Evolutionary conservation across 2,113 vertebrate genomes (phyloP).

Genomic region (Trichechus manatus): DNA sequence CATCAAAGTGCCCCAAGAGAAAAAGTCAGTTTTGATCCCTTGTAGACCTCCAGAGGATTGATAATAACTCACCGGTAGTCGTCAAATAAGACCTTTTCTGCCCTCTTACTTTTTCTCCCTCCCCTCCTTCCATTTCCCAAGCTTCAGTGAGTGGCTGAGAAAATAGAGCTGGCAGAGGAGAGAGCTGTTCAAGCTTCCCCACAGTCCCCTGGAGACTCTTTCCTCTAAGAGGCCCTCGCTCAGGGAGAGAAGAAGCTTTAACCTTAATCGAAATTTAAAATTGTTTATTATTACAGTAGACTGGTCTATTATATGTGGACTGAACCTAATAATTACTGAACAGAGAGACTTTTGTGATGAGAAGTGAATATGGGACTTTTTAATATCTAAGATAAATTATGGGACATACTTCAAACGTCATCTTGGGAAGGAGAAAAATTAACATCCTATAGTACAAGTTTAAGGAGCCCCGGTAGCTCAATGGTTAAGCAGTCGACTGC

Average conservation of each 20-base stretch:
- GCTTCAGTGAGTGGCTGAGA: background rate
- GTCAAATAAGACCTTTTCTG: background rate
- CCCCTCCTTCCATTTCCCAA: background rate
- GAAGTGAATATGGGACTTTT: background rate
- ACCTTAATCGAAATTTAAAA: background rate
- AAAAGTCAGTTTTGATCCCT: background rate
- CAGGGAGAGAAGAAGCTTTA: conserved; percentile 14
- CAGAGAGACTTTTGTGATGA: background rate
- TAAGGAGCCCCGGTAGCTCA: background rate
- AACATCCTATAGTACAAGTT: background rate
- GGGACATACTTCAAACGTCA: background rate
- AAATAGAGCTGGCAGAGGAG: background rate
- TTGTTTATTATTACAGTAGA: background rate
- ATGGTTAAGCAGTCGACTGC: background rate
- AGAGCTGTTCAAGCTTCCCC: background rate
- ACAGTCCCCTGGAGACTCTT: background rate
- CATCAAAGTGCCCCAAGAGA: background rate
- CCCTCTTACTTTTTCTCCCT: background rate
- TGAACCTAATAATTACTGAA: conserved; percentile 1
- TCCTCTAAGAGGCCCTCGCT: background rate
- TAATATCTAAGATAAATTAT: background rate
- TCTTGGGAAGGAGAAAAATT: conserved; percentile 37
- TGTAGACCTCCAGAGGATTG: background rate
- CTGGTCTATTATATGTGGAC: background rate
- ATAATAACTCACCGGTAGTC: background rate